phyloP scores from a whole-genome alignment of 2,797 vertebrate species.

The Xenentodon cancila region DNA sequence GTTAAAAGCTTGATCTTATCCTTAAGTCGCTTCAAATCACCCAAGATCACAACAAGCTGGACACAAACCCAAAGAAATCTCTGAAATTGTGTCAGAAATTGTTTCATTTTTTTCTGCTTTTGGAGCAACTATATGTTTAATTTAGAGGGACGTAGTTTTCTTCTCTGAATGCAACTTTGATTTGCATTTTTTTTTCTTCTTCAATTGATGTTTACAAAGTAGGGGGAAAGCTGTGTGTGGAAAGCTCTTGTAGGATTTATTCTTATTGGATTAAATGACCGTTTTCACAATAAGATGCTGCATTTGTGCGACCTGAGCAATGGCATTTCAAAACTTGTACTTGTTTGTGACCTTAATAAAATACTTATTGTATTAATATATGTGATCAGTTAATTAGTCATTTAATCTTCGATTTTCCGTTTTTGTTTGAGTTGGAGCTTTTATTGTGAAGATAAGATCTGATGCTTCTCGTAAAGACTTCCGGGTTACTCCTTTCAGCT shows the following conservation, averaged over 20 bases:
- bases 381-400: background rate
- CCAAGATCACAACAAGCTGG: constrained; percentile 25
- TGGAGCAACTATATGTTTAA: background rate
- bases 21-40: constrained; percentile 38
- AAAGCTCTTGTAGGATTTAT: too few species aligned
- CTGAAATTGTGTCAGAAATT: constrained; percentile 15
- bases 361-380: background rate
- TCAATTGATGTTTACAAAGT: constrained; percentile 39
- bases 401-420: background rate
- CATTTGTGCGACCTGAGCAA: background rate
- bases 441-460: constrained; percentile 38
- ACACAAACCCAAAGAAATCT: constrained; percentile 27
- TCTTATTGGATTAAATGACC: too few species aligned
- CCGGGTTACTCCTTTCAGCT: constrained; percentile 6
- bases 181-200: background rate
- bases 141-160: background rate
- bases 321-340: constrained; percentile 13
- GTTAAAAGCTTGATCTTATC: constrained; percentile 13
- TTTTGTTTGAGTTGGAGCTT: background rate
- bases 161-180: background rate
- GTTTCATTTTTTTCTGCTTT: background rate
- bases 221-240: too few species aligned
- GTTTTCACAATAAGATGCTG: background rate
- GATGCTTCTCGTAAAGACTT: background rate
- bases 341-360: constrained; percentile 29